Evolutionary conservation across 1,140 invertebrate species (phyloP).

Genomic region (Drosophila pectinifera): DNA sequence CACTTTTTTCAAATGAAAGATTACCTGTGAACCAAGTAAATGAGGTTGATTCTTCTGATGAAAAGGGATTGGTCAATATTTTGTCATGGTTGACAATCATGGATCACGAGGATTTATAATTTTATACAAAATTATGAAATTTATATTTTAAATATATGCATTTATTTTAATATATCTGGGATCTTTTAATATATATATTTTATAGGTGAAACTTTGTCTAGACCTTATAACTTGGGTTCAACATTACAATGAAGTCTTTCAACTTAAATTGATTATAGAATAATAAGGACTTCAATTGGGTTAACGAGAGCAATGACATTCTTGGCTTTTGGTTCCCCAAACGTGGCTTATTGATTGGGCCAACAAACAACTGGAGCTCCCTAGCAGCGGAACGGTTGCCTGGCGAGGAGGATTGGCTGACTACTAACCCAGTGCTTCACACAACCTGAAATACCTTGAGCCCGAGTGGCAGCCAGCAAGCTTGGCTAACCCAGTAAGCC

Average conservation of each 20-base stretch:
- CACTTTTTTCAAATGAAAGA: too few relatives aligned
- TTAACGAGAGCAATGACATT: not conserved
- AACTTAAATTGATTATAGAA: too few relatives aligned
- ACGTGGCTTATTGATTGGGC: conserved; percentile 8
- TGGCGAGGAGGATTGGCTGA: not conserved
- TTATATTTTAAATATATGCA: not conserved
- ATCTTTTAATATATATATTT: too few relatives aligned
- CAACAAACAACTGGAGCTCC: conserved; percentile 15
- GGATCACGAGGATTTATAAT: too few relatives aligned
- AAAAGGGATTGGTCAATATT: too few relatives aligned
- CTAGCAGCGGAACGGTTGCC: conserved; percentile 28
- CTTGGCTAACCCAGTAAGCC: conserved; percentile 17
- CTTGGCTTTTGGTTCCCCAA: not conserved
- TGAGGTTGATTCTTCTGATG: too few relatives aligned
- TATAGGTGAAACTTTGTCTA: too few relatives aligned
- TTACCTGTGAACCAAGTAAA: too few relatives aligned
- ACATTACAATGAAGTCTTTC: too few relatives aligned
- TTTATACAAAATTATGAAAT: not conserved
- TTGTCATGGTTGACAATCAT: too few relatives aligned
- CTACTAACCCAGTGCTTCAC: conserved; percentile 29
- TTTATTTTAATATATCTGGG: not conserved
- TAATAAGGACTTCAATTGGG: not conserved
- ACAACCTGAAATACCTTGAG: conserved; percentile 16
- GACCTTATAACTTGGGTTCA: too few relatives aligned
- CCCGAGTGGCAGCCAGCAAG: not conserved